A percentile compares a stretch with the other conserved stretches of the same genome.
These are phyloP conservation scores for Cerastis leucographa DNA, from an alignment of 2,888 invertebrate species.

Conservation along the genomic window DNA sequence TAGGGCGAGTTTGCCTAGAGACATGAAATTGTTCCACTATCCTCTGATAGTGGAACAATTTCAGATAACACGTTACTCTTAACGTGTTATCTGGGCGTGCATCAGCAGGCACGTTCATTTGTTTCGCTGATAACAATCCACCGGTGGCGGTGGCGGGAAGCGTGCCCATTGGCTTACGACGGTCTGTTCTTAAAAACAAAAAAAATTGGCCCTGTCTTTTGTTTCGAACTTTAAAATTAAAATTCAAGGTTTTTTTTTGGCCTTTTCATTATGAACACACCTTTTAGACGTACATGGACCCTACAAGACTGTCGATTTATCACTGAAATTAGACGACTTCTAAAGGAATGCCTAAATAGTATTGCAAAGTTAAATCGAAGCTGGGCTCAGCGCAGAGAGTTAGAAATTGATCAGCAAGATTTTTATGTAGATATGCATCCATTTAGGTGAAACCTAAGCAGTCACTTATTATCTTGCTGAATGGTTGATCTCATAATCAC, in stretches of 20 bases:
- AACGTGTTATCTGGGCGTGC: conserved; percentile 50
- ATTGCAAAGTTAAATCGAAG: not conserved
- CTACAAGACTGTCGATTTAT: not conserved
- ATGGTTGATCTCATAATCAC: not conserved
- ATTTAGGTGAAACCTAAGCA: not conserved
- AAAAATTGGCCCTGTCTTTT: not conserved
- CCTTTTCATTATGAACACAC: not conserved
- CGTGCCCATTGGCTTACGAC: conserved; percentile 1
- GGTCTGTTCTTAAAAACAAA: not conserved
- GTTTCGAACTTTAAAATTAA: not conserved
- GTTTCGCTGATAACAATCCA: conserved; percentile 46
- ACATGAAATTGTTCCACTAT: conserved; percentile 5
- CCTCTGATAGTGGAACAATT: too few species aligned
- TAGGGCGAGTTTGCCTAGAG: not conserved
- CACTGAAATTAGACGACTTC: not conserved
- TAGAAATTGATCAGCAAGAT: not conserved
- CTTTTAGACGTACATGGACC: not conserved
- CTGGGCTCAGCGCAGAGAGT: not conserved
- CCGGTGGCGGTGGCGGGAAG: conserved; percentile 17
- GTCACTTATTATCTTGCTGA: not conserved
- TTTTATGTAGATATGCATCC: not conserved
- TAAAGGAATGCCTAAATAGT: not conserved
- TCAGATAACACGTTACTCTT: too few species aligned
- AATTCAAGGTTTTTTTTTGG: not conserved
- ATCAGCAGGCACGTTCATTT: conserved; percentile 54